phyloP scores from a whole-genome alignment of 2,113 vertebrate species.

The Poecile atricapillus region DNA sequence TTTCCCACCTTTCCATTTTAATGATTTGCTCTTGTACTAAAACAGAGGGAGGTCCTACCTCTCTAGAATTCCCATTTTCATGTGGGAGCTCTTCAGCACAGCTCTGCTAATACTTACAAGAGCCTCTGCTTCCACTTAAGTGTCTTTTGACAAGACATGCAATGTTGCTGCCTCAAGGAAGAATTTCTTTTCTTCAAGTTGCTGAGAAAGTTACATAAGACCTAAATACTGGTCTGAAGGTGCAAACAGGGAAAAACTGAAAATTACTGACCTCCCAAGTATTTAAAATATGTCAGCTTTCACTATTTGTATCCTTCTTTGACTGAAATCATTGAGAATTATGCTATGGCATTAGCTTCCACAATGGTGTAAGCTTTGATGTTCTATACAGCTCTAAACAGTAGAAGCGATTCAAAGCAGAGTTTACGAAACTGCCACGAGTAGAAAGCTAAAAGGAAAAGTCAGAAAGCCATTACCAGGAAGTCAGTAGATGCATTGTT shows the following conservation, averaged over 20 bases:
- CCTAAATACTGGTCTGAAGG: background rate
- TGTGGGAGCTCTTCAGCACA: background rate
- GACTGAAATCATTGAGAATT: background rate
- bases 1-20: background rate
- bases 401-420: background rate
- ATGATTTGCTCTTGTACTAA: background rate
- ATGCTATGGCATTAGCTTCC: background rate
- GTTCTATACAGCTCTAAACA: background rate
- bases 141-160: background rate
- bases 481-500: background rate
- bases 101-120: background rate
- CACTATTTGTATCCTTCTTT: background rate
- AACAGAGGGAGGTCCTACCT: background rate
- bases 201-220: background rate
- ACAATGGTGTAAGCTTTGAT: background rate
- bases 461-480: background rate
- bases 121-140: background rate
- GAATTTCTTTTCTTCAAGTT: background rate
- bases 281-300: background rate
- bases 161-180: background rate
- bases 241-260: background rate
- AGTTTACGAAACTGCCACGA: background rate
- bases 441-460: background rate
- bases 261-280: background rate
- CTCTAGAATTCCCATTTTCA: background rate